These are phyloP conservation scores for Vicugna pacos DNA, from an alignment of 2,113 vertebrate species.

Conservation along the genomic window DNA sequence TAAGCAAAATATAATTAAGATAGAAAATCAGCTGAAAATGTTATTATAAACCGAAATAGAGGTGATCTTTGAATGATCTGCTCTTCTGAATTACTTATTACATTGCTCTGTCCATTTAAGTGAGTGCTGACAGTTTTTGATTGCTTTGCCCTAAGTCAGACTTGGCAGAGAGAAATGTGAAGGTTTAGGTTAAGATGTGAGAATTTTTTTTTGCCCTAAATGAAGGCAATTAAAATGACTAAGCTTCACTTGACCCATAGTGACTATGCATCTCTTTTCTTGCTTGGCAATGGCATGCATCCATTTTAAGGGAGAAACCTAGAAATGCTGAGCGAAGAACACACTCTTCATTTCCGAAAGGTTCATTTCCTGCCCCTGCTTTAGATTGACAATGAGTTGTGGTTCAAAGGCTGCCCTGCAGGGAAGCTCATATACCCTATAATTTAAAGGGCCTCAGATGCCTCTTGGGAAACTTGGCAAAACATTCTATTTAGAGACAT, in stretches of 20 bases:
- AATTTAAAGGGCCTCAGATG: constrained; percentile 74
- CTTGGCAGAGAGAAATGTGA: constrained; percentile 42
- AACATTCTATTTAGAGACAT: constrained; percentile 82
- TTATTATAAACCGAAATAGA: constrained; percentile 22
- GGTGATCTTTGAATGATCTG: constrained; percentile 49
- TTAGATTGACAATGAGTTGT: constrained; percentile 70
- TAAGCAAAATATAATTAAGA: constrained; percentile 59
- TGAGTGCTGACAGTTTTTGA: constrained; percentile 5
- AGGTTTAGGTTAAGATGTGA: constrained; percentile 50
- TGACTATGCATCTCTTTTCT: neutral
- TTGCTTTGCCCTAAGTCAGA: constrained; percentile 60
- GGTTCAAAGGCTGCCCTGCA: constrained; percentile 78
- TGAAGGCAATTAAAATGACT: constrained; percentile 66
- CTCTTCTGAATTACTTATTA: neutral
- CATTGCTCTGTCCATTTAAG: neutral
- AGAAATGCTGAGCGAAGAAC: constrained; percentile 51
- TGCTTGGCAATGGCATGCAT: neutral
- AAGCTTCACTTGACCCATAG: constrained; percentile 46
- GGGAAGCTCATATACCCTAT: constrained; percentile 75
- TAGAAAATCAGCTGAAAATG: constrained; percentile 62
- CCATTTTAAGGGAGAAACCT: constrained; percentile 52
- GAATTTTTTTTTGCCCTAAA: neutral
- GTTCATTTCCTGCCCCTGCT: constrained; percentile 64
- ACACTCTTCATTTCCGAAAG: constrained; percentile 43
- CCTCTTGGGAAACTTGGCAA: constrained; percentile 79